A percentile compares a stretch with the other conserved stretches of the same genome.
These are phyloP conservation scores for Galago senegalensis DNA, from an alignment of 2,797 vertebrate genomes.

Conservation along the genomic window DNA sequence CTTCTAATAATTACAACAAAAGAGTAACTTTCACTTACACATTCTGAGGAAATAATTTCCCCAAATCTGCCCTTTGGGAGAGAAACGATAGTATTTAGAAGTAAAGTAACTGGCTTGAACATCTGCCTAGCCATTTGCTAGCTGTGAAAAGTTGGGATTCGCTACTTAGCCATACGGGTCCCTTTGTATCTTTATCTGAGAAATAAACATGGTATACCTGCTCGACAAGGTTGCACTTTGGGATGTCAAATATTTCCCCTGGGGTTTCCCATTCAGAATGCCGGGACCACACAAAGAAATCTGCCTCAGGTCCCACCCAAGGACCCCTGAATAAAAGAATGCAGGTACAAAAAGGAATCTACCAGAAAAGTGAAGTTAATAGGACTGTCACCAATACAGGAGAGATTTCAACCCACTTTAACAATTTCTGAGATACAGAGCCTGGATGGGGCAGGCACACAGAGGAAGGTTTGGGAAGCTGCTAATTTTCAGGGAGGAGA, in stretches of 20 bases:
- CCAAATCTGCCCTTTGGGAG: background rate
- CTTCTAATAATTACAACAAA: background rate
- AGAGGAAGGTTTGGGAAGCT: background rate
- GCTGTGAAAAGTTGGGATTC: background rate
- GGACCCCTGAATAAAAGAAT: background rate
- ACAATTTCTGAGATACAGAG: background rate
- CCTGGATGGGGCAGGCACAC: background rate
- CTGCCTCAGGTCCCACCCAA: background rate
- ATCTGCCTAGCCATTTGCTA: conserved; percentile 4
- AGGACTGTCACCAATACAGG: background rate
- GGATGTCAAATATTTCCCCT: background rate
- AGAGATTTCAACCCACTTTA: background rate
- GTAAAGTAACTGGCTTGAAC: background rate
- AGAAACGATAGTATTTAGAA: conserved; percentile 25
- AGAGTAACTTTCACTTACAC: background rate
- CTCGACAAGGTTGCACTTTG: background rate
- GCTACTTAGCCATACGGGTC: background rate
- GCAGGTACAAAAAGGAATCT: background rate
- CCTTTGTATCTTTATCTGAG: background rate
- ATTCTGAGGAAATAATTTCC: background rate
- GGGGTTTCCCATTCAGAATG: background rate
- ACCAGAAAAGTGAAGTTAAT: background rate
- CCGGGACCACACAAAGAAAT: background rate
- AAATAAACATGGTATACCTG: background rate
- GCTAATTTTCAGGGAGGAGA: background rate